Evolutionary conservation across 2,113 vertebrate species (phyloP).

Genomic region (Leptodactylus fuscus): DNA sequence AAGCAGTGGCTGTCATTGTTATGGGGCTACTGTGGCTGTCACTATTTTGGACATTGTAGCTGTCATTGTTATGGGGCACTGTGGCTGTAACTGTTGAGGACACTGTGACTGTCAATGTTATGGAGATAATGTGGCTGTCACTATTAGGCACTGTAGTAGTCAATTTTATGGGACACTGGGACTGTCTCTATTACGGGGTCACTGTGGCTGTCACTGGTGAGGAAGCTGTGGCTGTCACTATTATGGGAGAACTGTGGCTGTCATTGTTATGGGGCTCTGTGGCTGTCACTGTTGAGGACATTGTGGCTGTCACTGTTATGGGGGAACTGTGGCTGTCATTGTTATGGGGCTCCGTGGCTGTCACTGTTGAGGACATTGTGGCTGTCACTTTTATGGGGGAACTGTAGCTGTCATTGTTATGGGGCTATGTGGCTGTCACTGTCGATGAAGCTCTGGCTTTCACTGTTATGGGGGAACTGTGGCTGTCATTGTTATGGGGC

Average conservation of each 20-base stretch:
- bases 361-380: not conserved
- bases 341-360: not conserved
- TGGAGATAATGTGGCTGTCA: not conserved
- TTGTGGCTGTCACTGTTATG: not conserved
- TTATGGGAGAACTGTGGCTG: not conserved
- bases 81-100: not conserved
- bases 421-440: not conserved
- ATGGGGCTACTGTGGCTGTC: not conserved
- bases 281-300: not conserved
- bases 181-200: not conserved
- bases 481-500: not conserved
- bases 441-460: not conserved
- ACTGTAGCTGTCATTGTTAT: not conserved
- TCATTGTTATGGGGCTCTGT: not conserved
- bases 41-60: not conserved
- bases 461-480: not conserved
- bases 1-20: not conserved
- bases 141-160: not conserved
- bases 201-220: not conserved
- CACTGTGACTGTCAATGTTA: not conserved
- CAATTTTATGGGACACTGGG: not conserved
- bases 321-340: not conserved
- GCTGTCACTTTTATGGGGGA: not conserved
- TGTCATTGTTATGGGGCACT: not conserved
- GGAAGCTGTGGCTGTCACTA: not conserved